Evolutionary conservation across 2,113 vertebrate species (phyloP).

Genomic region (Lepisosteus osseus): DNA sequence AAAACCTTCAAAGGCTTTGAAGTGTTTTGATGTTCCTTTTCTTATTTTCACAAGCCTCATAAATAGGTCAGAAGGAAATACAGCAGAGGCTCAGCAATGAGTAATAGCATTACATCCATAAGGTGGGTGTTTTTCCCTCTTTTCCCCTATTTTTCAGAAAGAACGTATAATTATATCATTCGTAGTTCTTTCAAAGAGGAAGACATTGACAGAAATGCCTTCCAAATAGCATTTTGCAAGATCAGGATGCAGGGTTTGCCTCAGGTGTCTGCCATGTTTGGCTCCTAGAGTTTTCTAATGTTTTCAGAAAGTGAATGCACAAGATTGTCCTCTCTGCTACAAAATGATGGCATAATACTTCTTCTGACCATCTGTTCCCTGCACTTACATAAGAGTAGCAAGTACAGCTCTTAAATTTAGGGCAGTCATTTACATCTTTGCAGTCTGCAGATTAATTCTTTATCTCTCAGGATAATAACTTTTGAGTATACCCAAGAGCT

Average conservation of each 20-base stretch:
- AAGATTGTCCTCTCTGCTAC: background rate
- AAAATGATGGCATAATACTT: slow-evolving; percentile 6
- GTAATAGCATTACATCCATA: slow-evolving; percentile 37
- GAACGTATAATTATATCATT: background rate
- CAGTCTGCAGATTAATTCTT: background rate
- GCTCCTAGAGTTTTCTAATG: background rate
- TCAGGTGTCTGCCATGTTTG: no score
- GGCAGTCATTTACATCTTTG: slow-evolving; percentile 12
- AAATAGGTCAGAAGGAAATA: slow-evolving; percentile 65
- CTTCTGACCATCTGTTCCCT: background rate
- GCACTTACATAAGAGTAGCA: slow-evolving; percentile 2
- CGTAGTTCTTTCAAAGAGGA: background rate
- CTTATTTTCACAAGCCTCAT: slow-evolving; percentile 67
- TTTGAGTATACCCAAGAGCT: no score
- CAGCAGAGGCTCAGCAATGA: slow-evolving; percentile 22
- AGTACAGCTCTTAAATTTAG: slow-evolving; percentile 9
- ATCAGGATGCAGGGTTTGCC: background rate
- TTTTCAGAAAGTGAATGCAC: background rate
- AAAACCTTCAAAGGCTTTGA: slow-evolving; percentile 68
- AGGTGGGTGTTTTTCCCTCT: slow-evolving; percentile 27
- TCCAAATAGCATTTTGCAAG: background rate
- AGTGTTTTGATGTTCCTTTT: slow-evolving; percentile 70
- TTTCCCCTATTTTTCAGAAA: slow-evolving; percentile 21
- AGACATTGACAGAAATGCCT: slow-evolving; percentile 1
- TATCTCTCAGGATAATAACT: background rate